Evolutionary conservation across 2,888 invertebrate species (phyloP).

Genomic region (Serrognathus titanus): DNA sequence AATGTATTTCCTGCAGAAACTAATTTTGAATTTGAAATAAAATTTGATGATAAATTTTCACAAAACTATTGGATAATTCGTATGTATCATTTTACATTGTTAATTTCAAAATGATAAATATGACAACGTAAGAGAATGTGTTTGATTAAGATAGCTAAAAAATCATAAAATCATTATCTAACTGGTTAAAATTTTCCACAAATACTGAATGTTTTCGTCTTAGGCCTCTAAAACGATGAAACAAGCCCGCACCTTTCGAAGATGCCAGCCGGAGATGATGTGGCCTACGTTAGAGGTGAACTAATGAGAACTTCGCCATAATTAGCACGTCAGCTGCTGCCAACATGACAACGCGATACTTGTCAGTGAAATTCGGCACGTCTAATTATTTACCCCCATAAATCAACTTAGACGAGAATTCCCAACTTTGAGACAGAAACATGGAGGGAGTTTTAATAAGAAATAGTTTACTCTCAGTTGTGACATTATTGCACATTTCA

Average conservation of each 20-base stretch:
- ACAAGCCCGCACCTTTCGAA: neutral
- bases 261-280: neutral
- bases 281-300: conserved; percentile 1
- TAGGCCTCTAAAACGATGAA: neutral
- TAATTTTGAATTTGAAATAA: too few species aligned
- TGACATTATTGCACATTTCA: neutral
- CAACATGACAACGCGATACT: conserved; percentile 5
- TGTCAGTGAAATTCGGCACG: conserved; percentile 3
- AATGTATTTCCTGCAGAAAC: too few species aligned
- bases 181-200: too few species aligned
- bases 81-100: too few species aligned
- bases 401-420: neutral
- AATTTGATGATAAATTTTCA: too few species aligned
- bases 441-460: neutral
- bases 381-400: conserved; percentile 4
- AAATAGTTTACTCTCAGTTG: neutral
- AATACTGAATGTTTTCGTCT: too few species aligned
- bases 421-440: neutral
- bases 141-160: too few species aligned
- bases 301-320: neutral
- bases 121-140: too few species aligned
- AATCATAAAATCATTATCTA: too few species aligned
- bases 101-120: too few species aligned
- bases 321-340: conserved; percentile 7
- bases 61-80: too few species aligned